Evolutionary conservation across 1,140 invertebrate genomes (phyloP).

Genomic region (Caenorhabditis brenneri): DNA sequence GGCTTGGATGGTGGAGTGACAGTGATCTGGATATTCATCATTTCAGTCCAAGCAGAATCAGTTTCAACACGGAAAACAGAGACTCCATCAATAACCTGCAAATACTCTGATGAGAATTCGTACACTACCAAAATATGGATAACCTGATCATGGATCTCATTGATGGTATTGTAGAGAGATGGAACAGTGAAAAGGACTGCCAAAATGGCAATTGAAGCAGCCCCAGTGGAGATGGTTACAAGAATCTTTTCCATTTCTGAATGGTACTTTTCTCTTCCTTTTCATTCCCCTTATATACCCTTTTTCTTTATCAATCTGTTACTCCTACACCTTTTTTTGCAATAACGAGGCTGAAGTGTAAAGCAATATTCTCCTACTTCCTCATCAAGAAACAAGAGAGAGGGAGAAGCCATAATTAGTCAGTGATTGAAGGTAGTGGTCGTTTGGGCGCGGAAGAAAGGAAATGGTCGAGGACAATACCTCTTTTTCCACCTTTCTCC

Average conservation of each 20-base stretch:
- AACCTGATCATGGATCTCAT: constrained; percentile 59
- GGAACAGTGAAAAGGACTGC: constrained; percentile 32
- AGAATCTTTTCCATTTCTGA: constrained; percentile 27
- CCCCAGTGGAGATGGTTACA: constrained; percentile 28
- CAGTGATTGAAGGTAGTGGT: background rate
- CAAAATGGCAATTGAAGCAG: constrained; percentile 19
- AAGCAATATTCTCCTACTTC: constrained; percentile 20
- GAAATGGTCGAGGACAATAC: background rate
- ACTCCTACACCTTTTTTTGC: constrained; percentile 19
- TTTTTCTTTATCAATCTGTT: background rate
- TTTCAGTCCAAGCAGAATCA: constrained; percentile 58
- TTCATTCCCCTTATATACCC: background rate
- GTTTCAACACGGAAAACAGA: constrained; percentile 58
- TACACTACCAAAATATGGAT: too few species aligned
- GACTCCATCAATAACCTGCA: constrained; percentile 51
- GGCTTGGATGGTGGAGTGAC: constrained; percentile 57
- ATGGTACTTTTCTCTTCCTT: background rate
- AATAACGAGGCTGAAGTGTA: background rate
- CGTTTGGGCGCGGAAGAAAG: background rate
- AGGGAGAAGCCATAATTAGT: constrained; percentile 13
- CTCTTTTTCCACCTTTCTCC: background rate
- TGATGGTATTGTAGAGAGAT: constrained; percentile 57
- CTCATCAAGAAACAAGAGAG: background rate
- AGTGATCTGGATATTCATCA: constrained; percentile 58
- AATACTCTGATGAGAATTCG: background rate